Conservation (phyloP, 2,888 invertebrate genomes). For the Philereme transversata region DNA sequence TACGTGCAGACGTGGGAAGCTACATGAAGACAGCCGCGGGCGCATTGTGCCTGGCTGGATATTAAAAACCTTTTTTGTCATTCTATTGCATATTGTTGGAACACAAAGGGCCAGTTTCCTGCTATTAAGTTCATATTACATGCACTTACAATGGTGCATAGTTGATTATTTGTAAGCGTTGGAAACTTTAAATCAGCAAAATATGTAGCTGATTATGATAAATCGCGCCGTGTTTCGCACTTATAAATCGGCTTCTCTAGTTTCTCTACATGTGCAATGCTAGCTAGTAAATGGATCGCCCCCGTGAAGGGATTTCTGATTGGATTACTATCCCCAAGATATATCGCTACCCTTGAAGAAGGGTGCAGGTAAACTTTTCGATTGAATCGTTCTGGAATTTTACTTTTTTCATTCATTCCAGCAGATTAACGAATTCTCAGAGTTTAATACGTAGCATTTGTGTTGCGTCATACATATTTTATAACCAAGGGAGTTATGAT, state of each 20-base stretch:
- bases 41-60: slow-evolving; percentile 68
- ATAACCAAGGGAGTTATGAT: slow-evolving; percentile 17
- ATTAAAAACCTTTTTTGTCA: slow-evolving; percentile 72
- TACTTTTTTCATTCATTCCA: slow-evolving; percentile 22
- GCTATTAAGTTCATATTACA: slow-evolving; percentile 63
- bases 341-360: slow-evolving; percentile 43
- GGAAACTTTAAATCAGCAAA: slow-evolving; percentile 14
- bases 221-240: slow-evolving; percentile 1
- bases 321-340: slow-evolving; percentile 67
- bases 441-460: slow-evolving; percentile 12
- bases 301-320: slow-evolving; percentile 59
- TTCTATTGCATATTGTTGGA: slow-evolving; percentile 73
- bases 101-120: slow-evolving; percentile 75
- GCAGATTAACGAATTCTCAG: slow-evolving; percentile 8
- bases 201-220: slow-evolving; percentile 3
- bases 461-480: slow-evolving; percentile 10
- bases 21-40: slow-evolving; percentile 64
- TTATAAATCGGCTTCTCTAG: slow-evolving; percentile 9
- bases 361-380: slow-evolving; percentile 44
- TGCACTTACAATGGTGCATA: slow-evolving; percentile 45
- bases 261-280: slow-evolving; percentile 15
- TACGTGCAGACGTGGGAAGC: slow-evolving; percentile 63
- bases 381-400: slow-evolving; percentile 28
- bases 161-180: slow-evolving; percentile 17
- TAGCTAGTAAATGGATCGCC: slow-evolving; percentile 33